These are phyloP conservation scores for Rotaria sp. DNA, from an alignment of 2,888 invertebrate species.

Conservation along the genomic window DNA sequence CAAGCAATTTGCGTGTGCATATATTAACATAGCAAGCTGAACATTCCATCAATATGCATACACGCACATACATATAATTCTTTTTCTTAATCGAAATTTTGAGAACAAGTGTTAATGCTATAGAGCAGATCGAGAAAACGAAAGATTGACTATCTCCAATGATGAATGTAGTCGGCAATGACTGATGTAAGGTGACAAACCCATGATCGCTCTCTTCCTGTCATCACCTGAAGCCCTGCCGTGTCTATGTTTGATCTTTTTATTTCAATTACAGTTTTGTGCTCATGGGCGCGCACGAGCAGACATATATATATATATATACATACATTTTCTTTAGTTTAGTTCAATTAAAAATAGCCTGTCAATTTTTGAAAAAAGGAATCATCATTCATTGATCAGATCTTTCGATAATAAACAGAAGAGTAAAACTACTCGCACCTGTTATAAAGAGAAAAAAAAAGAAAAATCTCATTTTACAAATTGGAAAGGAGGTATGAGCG, in stretches of 20 bases:
- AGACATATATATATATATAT: too few relatives aligned
- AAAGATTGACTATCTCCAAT: constrained; percentile 6
- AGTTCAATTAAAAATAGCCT: too few relatives aligned
- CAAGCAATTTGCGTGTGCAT: not conserved
- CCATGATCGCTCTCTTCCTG: constrained; percentile 24
- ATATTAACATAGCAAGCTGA: constrained; percentile 8
- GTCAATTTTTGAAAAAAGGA: too few relatives aligned
- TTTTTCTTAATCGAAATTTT: not conserved
- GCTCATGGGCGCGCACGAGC: not conserved
- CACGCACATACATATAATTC: not conserved
- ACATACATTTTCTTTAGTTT: too few relatives aligned
- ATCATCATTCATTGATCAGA: too few relatives aligned
- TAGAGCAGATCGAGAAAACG: constrained; percentile 1
- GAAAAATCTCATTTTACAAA: too few relatives aligned
- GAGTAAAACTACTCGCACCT: too few relatives aligned
- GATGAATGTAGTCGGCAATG: constrained; percentile 12
- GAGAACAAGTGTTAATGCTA: constrained; percentile 1
- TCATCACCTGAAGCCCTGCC: constrained; percentile 19
- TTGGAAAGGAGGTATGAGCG: too few relatives aligned
- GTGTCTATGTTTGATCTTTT: constrained; percentile 5
- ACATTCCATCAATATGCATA: not conserved
- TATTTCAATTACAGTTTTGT: constrained; percentile 9
- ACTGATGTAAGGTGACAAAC: constrained; percentile 21
- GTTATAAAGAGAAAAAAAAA: too few relatives aligned
- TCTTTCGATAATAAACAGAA: too few relatives aligned